Percentiles rank a stretch among this genome's conserved stretches.
These are phyloP conservation scores for Notarius quadriscutis DNA, from an alignment of 2,113 vertebrate genomes.

Conservation along the genomic window DNA sequence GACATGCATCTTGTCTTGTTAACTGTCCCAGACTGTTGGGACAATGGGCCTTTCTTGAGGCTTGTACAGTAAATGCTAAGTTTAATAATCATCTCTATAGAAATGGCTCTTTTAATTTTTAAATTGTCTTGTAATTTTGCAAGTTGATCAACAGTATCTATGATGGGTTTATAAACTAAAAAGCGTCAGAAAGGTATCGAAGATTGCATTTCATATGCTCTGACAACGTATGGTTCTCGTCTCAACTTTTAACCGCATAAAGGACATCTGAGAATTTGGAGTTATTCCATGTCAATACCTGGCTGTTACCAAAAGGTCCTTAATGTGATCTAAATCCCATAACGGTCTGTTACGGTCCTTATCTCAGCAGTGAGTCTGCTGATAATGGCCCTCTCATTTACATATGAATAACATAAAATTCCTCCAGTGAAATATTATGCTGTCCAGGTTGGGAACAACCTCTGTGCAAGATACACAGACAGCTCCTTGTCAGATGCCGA, in stretches of 20 bases:
- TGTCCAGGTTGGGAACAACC: constrained; percentile 28
- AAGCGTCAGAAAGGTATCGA: background rate
- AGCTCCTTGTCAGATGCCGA: constrained; percentile 36
- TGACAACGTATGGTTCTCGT: background rate
- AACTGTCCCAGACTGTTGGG: constrained; percentile 58
- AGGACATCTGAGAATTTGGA: constrained; percentile 17
- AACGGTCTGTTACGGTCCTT: constrained; percentile 55
- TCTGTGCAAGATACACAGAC: constrained; percentile 28
- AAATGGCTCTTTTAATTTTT: background rate
- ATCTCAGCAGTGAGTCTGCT: constrained; percentile 41
- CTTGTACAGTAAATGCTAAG: background rate
- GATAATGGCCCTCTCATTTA: constrained; percentile 55
- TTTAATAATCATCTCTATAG: background rate
- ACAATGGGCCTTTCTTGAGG: constrained; percentile 38
- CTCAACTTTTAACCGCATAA: constrained; percentile 1
- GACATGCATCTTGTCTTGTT: constrained; percentile 64
- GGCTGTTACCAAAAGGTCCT: constrained; percentile 22
- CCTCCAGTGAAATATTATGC: constrained; percentile 56
- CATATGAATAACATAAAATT: constrained; percentile 57
- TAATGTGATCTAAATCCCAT: constrained; percentile 42
- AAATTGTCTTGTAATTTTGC: background rate
- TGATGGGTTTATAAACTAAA: background rate
- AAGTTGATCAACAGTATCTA: background rate
- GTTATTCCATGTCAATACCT: constrained; percentile 9
- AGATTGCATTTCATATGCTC: too few relatives aligned